phyloP scores from a whole-genome alignment of 2,888 invertebrate genomes.

The Tethea ocularis region DNA sequence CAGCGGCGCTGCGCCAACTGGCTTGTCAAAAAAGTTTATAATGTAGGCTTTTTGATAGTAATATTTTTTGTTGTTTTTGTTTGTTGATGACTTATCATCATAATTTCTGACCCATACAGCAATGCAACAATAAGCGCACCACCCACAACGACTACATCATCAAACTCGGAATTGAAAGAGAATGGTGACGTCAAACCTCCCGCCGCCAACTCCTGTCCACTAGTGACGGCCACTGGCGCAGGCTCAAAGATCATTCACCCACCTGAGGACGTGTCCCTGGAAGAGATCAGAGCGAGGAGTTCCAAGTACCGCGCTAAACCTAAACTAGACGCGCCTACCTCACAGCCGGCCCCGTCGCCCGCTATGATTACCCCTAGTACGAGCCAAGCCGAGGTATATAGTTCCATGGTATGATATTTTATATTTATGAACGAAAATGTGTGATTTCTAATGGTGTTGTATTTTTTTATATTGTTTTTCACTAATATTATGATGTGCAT shows the following conservation, averaged over 20 bases:
- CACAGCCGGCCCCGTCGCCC: slow-evolving; percentile 37
- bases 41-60: no score
- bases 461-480: not conserved
- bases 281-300: slow-evolving; percentile 90
- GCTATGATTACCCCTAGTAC: slow-evolving; percentile 61
- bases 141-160: slow-evolving; percentile 81
- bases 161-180: slow-evolving; percentile 64
- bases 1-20: no score
- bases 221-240: slow-evolving; percentile 91
- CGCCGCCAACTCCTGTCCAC: slow-evolving; percentile 68
- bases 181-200: slow-evolving; percentile 74
- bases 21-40: no score
- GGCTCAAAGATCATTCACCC: slow-evolving; percentile 97
- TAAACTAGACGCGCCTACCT: slow-evolving; percentile 25
- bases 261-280: slow-evolving; percentile 95
- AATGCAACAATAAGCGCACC: slow-evolving; percentile 91
- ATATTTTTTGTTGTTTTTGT: no score
- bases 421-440: slow-evolving; percentile 10
- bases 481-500: not conserved
- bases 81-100: no score
- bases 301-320: slow-evolving; percentile 85
- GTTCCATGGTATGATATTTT: slow-evolving; percentile 26
- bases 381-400: slow-evolving; percentile 75
- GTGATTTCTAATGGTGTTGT: not conserved
- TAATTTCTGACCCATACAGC: slow-evolving; percentile 53